phyloP scores from a whole-genome alignment of 2,888 invertebrate genomes.

The Hydriomena furcata region DNA sequence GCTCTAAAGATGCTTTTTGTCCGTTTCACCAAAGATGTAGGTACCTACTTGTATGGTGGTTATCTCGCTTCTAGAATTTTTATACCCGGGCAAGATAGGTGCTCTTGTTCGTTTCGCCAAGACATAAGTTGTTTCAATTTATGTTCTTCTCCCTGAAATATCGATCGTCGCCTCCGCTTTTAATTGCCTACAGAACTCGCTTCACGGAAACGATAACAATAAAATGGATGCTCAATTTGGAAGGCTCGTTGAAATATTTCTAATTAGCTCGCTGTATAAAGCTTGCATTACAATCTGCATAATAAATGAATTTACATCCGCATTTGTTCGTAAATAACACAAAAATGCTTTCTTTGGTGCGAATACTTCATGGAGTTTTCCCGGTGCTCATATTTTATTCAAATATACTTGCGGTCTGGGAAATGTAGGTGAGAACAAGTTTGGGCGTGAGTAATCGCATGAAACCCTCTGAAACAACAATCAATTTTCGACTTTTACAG shows the following conservation, averaged over 20 bases:
- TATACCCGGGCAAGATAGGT: neutral
- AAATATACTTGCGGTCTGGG: constrained; percentile 44
- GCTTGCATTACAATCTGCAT: constrained; percentile 29
- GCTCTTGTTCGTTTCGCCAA: constrained; percentile 14
- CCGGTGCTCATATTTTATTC: constrained; percentile 52
- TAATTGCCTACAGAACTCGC: constrained; percentile 35
- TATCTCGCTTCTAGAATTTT: constrained; percentile 8
- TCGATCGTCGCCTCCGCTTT: constrained; percentile 23
- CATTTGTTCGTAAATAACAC: constrained; percentile 33
- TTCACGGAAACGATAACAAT: constrained; percentile 37
- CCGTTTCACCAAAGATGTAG: no score
- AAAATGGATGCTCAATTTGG: constrained; percentile 35
- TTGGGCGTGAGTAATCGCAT: constrained; percentile 43
- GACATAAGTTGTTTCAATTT: constrained; percentile 24
- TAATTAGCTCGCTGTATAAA: constrained; percentile 27
- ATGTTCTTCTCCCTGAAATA: constrained; percentile 21
- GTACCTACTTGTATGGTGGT: neutral
- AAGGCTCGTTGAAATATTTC: constrained; percentile 28
- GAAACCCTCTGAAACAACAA: constrained; percentile 42
- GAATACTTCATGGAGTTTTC: constrained; percentile 40
- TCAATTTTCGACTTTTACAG: constrained; percentile 43
- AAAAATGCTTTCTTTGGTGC: constrained; percentile 42
- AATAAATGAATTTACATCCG: constrained; percentile 39
- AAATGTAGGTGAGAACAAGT: constrained; percentile 46
- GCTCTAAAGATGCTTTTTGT: no score